Evolutionary conservation across 2,797 vertebrate genomes (phyloP).

Genomic region (Hipposideros larvatus): DNA sequence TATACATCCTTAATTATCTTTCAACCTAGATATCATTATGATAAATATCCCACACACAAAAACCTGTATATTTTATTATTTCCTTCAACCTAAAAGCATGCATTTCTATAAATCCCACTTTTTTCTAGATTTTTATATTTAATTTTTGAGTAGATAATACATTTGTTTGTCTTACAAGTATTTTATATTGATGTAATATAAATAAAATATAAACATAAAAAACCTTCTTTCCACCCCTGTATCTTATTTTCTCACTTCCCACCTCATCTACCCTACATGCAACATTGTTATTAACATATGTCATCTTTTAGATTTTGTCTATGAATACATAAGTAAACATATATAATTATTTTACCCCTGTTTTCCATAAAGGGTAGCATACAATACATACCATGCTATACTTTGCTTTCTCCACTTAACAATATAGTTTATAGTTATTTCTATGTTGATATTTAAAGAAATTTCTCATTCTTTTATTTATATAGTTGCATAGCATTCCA

Average conservation of each 20-base stretch:
- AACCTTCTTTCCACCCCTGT: neutral
- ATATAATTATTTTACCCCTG: neutral
- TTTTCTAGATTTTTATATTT: slow-evolving; percentile 24
- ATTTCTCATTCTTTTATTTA: slow-evolving; percentile 36
- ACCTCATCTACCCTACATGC: neutral
- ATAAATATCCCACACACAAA: slow-evolving; percentile 7
- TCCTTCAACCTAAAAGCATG: slow-evolving; percentile 19
- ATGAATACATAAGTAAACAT: neutral
- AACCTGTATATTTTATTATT: neutral
- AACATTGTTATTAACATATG: neutral
- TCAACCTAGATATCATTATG: slow-evolving; percentile 37
- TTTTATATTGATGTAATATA: neutral
- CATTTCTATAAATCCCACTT: neutral
- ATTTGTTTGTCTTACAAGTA: neutral
- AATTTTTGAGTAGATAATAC: neutral
- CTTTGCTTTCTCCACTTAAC: slow-evolving; percentile 24
- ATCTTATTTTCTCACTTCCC: neutral
- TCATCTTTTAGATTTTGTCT: neutral
- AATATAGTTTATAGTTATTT: neutral
- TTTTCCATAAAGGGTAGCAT: neutral
- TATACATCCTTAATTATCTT: neutral
- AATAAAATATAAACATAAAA: neutral
- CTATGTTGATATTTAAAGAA: neutral
- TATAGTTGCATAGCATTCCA: neutral
- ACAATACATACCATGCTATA: neutral